Conservation (phyloP, 30 jellyfish, hydroid and myxozoan species). For the Chironex yamaguchii region DNA sequence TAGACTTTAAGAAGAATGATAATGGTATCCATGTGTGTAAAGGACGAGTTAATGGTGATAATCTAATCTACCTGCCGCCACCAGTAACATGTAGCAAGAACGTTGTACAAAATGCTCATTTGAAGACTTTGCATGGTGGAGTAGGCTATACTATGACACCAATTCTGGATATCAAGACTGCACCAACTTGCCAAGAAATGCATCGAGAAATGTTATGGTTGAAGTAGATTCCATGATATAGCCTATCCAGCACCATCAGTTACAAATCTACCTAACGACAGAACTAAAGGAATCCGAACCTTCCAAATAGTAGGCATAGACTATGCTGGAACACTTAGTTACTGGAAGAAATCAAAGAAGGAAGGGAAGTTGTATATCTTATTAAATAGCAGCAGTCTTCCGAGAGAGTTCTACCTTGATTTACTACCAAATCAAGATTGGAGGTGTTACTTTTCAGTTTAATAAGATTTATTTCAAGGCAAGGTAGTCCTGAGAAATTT, state of each 20-base stretch:
- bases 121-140: slow-evolving; percentile 8
- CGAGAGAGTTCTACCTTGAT: slow-evolving; percentile 43
- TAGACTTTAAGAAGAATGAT: neutral
- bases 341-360: neutral
- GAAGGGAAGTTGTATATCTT: slow-evolving; percentile 39
- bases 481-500: slow-evolving; percentile 57
- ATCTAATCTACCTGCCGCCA: neutral
- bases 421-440: slow-evolving; percentile 27
- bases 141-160: slow-evolving; percentile 6
- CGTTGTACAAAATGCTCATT: slow-evolving; percentile 1
- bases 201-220: slow-evolving; percentile 38
- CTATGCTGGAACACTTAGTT: slow-evolving; percentile 55
- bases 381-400: slow-evolving; percentile 40
- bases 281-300: slow-evolving; percentile 18
- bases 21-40: neutral
- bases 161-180: slow-evolving; percentile 44
- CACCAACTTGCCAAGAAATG: slow-evolving; percentile 21
- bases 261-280: slow-evolving; percentile 14
- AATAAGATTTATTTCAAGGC: slow-evolving; percentile 23
- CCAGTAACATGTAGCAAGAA: neutral
- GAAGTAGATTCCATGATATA: slow-evolving; percentile 29
- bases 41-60: neutral
- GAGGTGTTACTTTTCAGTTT: slow-evolving; percentile 2
- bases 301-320: slow-evolving; percentile 36
- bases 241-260: slow-evolving; percentile 25